Conservation (phyloP, 2,113 vertebrate genomes). For the Upupa epops region DNA sequence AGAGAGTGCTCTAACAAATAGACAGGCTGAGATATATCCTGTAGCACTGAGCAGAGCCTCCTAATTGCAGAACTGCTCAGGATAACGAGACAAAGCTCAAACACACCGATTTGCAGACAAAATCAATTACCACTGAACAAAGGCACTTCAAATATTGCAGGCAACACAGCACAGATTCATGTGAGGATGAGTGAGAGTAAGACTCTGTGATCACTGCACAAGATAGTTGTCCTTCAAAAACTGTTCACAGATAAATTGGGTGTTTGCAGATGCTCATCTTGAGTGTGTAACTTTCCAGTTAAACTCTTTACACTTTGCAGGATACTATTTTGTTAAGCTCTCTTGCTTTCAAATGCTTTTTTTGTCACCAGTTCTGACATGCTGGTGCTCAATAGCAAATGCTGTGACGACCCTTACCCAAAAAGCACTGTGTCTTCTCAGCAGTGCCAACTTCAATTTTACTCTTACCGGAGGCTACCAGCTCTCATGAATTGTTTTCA, state of each 20-base stretch:
- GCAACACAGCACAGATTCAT: not conserved
- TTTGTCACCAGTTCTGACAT: not conserved
- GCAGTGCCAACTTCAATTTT: not conserved
- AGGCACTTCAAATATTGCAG: not conserved
- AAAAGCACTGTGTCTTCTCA: not conserved
- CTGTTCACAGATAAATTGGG: not conserved
- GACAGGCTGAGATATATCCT: not conserved
- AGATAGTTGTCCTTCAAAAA: not conserved
- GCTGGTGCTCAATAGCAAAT: slow-evolving; percentile 1
- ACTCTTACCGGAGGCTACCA: not conserved
- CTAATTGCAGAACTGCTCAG: not conserved
- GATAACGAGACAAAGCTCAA: not conserved
- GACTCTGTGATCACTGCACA: not conserved
- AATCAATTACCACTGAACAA: not conserved
- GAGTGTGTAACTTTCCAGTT: not conserved
- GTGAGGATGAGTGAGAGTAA: not conserved
- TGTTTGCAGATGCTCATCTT: not conserved
- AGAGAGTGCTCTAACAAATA: not conserved
- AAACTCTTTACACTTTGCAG: not conserved
- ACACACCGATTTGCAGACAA: not conserved
- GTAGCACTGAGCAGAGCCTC: not conserved
- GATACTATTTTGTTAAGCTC: not conserved
- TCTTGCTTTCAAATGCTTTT: not conserved
- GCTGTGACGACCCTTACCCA: not conserved
- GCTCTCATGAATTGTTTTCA: slow-evolving; percentile 4